Evolutionary conservation across 2,113 vertebrate species (phyloP).

Genomic region (Zonotrichia leucophrys): DNA sequence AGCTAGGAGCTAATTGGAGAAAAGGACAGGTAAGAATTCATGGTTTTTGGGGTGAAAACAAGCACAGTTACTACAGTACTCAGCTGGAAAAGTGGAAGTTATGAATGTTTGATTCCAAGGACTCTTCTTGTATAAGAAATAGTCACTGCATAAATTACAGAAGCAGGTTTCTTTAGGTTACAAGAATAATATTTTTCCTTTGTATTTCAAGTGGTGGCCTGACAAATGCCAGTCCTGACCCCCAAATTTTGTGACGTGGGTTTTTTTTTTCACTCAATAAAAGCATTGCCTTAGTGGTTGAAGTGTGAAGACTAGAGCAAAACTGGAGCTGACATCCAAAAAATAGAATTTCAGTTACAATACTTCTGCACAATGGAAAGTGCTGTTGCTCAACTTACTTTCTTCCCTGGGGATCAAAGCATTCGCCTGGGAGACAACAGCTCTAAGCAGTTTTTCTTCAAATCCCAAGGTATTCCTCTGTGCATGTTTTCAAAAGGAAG

Average conservation of each 20-base stretch:
- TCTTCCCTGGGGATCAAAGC: background rate
- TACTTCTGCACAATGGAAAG: background rate
- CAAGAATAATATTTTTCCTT: background rate
- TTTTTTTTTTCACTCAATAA: background rate
- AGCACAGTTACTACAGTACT: background rate
- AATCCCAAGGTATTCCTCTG: background rate
- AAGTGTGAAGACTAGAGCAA: background rate
- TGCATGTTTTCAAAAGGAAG: background rate
- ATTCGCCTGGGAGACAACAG: background rate
- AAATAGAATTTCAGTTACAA: background rate
- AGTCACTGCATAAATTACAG: background rate
- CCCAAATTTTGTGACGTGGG: background rate
- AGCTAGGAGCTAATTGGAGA: background rate
- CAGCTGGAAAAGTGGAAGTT: background rate
- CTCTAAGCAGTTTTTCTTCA: background rate
- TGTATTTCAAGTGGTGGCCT: background rate
- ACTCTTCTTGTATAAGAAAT: background rate
- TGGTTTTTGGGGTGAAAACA: background rate
- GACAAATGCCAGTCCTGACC: background rate
- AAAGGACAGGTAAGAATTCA: background rate
- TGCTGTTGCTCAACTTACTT: background rate
- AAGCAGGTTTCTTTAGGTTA: background rate
- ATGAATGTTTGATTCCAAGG: background rate
- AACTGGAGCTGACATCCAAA: background rate
- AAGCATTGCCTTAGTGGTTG: background rate